Evolutionary conservation across 2,888 invertebrate species (phyloP).

Genomic region (Deroplatys truncata): DNA sequence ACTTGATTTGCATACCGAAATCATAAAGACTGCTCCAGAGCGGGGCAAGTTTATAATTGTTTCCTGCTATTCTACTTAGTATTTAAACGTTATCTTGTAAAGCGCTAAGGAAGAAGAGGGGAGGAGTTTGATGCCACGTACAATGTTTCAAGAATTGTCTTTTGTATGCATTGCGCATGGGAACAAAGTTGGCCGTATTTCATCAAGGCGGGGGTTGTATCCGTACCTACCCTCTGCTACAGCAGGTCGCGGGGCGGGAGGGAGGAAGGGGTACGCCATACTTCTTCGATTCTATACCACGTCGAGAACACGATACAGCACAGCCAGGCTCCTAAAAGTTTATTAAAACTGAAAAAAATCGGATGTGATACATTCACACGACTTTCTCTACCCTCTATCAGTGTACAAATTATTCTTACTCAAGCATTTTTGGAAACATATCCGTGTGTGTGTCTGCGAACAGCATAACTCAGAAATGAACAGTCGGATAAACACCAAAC

Average conservation of each 20-base stretch:
- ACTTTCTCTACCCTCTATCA: too few species aligned
- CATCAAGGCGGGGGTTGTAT: not conserved
- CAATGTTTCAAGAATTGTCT: constrained; percentile 18
- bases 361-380: too few species aligned
- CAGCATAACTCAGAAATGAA: too few species aligned
- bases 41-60: constrained; percentile 21
- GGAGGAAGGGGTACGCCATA: too few species aligned
- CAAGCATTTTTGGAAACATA: too few species aligned
- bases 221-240: not conserved
- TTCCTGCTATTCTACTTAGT: constrained; percentile 24
- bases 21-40: constrained; percentile 14
- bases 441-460: too few species aligned
- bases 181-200: not conserved
- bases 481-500: too few species aligned
- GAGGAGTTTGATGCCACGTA: constrained; percentile 9
- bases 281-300: too few species aligned
- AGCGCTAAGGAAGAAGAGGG: not conserved
- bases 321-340: too few species aligned
- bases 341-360: too few species aligned
- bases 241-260: not conserved
- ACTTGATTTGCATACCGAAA: constrained; percentile 23
- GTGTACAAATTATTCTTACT: too few species aligned
- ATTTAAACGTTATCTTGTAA: constrained; percentile 17
- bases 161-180: constrained; percentile 12
- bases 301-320: too few species aligned